Conservation (phyloP, 2,888 invertebrate species). For the Melinaea marsaeus region DNA sequence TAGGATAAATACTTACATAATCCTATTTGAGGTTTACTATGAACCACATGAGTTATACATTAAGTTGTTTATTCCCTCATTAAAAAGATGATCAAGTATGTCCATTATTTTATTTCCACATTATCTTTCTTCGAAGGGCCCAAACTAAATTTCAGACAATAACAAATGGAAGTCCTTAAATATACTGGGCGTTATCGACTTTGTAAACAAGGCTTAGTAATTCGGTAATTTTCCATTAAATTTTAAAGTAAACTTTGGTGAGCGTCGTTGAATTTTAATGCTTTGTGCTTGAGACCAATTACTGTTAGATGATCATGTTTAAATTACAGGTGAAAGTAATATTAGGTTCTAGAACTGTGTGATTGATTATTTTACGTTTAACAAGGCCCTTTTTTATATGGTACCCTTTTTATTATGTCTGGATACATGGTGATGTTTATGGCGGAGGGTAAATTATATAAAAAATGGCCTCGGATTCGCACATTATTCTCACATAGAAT, state of each 20-base stretch:
- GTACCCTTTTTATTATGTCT: neutral
- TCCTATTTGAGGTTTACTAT: conserved; percentile 44
- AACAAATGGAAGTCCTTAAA: conserved; percentile 30
- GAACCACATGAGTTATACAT: conserved; percentile 60
- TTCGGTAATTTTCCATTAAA: conserved; percentile 52
- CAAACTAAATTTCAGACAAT: conserved; percentile 9
- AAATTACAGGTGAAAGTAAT: neutral
- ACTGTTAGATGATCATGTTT: conserved; percentile 25
- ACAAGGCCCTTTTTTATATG: neutral
- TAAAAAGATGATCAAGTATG: conserved; percentile 66
- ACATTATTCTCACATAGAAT: too few relatives aligned
- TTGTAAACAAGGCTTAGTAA: conserved; percentile 43
- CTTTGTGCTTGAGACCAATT: conserved; percentile 30
- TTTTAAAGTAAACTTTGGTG: conserved; percentile 58
- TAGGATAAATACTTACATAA: too few relatives aligned
- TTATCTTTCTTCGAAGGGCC: conserved; percentile 17
- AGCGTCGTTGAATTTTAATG: conserved; percentile 16
- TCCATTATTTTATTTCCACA: conserved; percentile 38
- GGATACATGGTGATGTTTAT: too few relatives aligned
- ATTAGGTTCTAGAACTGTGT: neutral
- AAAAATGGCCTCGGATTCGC: too few relatives aligned
- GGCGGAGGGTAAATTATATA: too few relatives aligned
- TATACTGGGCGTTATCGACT: conserved; percentile 44
- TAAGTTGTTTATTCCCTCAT: conserved; percentile 61
- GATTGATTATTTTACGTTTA: neutral